A percentile compares a stretch with the other conserved stretches of the same genome.
These are phyloP conservation scores for Cirrhinus mrigala DNA, from an alignment of 2,797 vertebrate genomes.

Conservation along the genomic window DNA sequence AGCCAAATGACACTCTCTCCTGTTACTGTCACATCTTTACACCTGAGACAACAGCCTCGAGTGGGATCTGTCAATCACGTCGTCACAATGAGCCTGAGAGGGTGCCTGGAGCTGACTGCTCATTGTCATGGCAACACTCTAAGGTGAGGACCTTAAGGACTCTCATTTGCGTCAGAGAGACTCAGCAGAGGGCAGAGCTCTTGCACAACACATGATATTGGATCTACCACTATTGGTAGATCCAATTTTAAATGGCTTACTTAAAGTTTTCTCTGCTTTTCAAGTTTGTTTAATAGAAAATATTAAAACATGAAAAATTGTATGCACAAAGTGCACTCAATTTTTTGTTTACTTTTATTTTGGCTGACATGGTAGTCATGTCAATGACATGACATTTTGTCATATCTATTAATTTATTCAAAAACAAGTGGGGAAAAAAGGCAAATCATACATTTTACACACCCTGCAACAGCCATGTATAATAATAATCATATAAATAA, in stretches of 20 bases:
- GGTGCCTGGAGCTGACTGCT: conserved; percentile 51
- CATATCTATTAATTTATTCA: too few species aligned
- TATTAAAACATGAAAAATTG: not conserved
- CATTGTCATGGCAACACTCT: conserved; percentile 64
- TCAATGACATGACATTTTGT: too few species aligned
- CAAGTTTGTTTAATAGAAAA: not conserved
- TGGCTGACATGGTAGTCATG: not conserved
- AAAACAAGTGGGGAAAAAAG: too few species aligned
- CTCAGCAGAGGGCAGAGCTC: conserved; percentile 37
- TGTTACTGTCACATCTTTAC: conserved; percentile 35
- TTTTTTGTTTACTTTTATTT: not conserved
- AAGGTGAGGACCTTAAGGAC: conserved; percentile 64
- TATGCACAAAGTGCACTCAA: not conserved
- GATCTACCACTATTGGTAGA: not conserved
- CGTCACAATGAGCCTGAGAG: conserved; percentile 49
- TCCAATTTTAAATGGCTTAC: not conserved
- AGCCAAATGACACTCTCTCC: conserved; percentile 10
- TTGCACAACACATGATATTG: not conserved
- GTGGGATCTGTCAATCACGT: conserved; percentile 53
- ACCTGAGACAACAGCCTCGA: conserved; percentile 51
- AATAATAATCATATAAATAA: too few species aligned
- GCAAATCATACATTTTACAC: too few species aligned
- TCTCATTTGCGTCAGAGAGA: conserved; percentile 62
- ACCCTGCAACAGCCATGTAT: too few species aligned
- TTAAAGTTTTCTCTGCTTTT: not conserved